Evolutionary conservation across 35 echinoderm and acorn worm species (phyloP), one percentile per base, ranked within the genome.

Genomic region (Apostichopus parvimensis): DNA sequence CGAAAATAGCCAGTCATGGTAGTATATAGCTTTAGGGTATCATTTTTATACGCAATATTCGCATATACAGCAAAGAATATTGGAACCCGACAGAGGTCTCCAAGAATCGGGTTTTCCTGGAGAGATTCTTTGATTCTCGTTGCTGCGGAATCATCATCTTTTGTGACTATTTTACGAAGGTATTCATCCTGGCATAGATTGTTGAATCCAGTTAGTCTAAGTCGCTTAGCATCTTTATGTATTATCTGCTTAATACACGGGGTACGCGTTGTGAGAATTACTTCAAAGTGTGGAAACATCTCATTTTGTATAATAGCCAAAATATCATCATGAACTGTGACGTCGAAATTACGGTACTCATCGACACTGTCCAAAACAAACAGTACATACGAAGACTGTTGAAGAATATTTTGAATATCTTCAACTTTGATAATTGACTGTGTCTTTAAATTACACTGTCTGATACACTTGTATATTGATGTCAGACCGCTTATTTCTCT

Each of bases 251-350:
- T 5, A 20, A 57, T 45, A 14, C 14, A 20, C 8, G 80, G 56
- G 1, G 80, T 15, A 4, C 80, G 53, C 8, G 80, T 83, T 10
- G 80, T 83, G 5, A 83, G 53, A 55, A 83, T 13, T 7, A 83
- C 80, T 14, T 83, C 80, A 55, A 83, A 83, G 17, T 55, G 17
- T 4, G 45, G 80, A 34, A 83, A 83, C 80, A 83, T 83, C 12
- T 20, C 56, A 9, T 83, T 83, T 57, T 57, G 13, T 14, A 83
- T 83, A 9, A 83, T 10, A 21, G 9, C 45, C 8, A 57, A 56
- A 17, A 83, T 17, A 4, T 83, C 34, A 6, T 54, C 13, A 13
- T 56, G 56, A 56, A 9, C 12, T 83, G 9, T 56, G 2, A 45
- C 6, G 54, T 54, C 34, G 14, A 7, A 57, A 12, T 13, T 21